Conservation (phyloP, 2,797 vertebrate genomes). For the Arctocebus calabarensis region DNA sequence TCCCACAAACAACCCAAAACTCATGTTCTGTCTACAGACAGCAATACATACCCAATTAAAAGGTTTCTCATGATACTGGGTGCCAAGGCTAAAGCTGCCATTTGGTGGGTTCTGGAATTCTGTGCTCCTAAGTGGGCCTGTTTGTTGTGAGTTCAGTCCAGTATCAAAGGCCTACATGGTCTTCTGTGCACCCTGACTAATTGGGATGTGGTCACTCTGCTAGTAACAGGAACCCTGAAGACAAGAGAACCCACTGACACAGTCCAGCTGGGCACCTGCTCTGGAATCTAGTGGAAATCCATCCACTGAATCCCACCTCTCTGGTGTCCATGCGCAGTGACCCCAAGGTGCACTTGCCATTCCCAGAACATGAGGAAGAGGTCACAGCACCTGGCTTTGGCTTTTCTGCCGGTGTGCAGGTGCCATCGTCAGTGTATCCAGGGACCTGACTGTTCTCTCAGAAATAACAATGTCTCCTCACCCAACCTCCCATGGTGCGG, state of each 20-base stretch:
- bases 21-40: not conserved
- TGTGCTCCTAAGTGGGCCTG: not conserved
- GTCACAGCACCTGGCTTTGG: not conserved
- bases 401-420: not conserved
- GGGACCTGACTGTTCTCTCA: not conserved
- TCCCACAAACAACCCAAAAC: not conserved
- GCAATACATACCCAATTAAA: not conserved
- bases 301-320: not conserved
- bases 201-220: not conserved
- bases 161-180: not conserved
- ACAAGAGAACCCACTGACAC: not conserved
- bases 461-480: not conserved
- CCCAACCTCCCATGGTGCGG: not conserved
- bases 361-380: not conserved
- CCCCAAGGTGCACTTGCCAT: not conserved
- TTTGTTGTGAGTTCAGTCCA: no score
- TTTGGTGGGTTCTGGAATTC: not conserved
- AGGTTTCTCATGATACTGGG: not conserved
- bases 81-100: not conserved
- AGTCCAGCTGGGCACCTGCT: not conserved
- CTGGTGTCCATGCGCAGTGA: not conserved
- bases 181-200: not conserved
- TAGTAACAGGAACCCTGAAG: not conserved
- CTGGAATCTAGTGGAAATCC: not conserved
- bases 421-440: no score